Base-by-base conservation (phyloP, 2,113 vertebrate species). In the Macroglossus sobrinus region DNA sequence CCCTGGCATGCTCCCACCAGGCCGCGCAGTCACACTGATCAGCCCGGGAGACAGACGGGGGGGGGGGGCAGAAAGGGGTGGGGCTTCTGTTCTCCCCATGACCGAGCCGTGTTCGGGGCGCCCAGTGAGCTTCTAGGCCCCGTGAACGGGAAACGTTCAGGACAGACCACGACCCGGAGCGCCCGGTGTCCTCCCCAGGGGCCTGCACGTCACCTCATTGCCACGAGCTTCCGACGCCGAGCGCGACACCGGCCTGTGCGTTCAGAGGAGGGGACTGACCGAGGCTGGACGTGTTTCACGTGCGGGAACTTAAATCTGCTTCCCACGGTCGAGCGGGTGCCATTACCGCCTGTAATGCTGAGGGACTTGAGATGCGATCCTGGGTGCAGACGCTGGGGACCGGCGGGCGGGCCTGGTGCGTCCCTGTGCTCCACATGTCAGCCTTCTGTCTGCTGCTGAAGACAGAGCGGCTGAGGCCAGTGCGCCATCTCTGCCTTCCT, bases 1-100 rank as follows among this genome's bases (percentile, higher is more conserved):
- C 5, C 26, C n/a, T 88, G 89, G 19, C 18, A 18, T 2, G 14
- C 30, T 57, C 26, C 15, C 35, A 33, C 61, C 30, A 50, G 61
- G 35, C 19, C 28, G 11, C 0, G 8, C 0, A 47, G 43, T 45
- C 13, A 24, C 66, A 81, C 2, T 22, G 7, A 35, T 45, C 2
- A 68, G 84, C 72, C 18, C 38, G 47, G 47, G 47, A 4, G 15
- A 53, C 64, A 74, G 18, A n/a, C 71, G 69, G 53, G 53, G 0
- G 3, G 69, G 53, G 53, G 0, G 3, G 50, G 24, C 0, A 19
- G 74, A 33, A 50, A 61, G 0, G 12, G 35, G 38, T 10, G 1
- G 33, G 63, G 63, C 33, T 50, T 53, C 30, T 69, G 12, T 21
- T 11, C 57, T 35, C 43, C 22, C 38, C 18, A 43, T 3, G 19